These are phyloP conservation scores for Neotragus moschatus DNA, from an alignment of 2,113 vertebrate genomes.

Conservation along the genomic window DNA sequence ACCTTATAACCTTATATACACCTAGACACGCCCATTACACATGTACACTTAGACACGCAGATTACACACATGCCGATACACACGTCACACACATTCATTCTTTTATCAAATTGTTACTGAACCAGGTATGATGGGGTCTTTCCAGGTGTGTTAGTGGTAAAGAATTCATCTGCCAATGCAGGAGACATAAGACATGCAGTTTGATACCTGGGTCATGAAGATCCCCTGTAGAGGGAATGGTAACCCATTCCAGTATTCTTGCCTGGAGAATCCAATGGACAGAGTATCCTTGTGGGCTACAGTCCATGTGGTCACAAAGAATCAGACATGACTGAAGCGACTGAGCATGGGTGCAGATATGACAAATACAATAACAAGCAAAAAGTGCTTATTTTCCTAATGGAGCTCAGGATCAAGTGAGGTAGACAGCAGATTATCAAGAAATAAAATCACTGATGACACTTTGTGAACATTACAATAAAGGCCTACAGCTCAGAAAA, in stretches of 20 bases:
- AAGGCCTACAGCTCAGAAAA: background rate
- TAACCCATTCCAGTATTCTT: background rate
- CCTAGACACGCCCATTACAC: background rate
- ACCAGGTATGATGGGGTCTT: background rate
- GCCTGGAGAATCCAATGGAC: background rate
- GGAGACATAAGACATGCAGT: background rate
- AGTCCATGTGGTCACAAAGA: background rate
- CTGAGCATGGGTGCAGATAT: background rate
- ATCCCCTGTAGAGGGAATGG: background rate
- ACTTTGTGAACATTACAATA: background rate
- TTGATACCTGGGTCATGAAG: background rate
- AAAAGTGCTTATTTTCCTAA: background rate
- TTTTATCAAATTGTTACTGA: background rate
- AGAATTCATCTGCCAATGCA: background rate
- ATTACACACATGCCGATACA: background rate
- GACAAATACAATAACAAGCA: background rate
- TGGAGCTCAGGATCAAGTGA: background rate
- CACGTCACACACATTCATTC: background rate
- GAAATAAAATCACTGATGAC: background rate
- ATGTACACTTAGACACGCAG: fast-evolving
- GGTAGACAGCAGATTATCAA: background rate
- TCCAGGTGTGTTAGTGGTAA: background rate
- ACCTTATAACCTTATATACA: background rate
- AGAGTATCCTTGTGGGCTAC: background rate
- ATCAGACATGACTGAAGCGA: background rate